Evolutionary conservation across 2,888 invertebrate species (phyloP), one percentile per base, ranked within the genome.

Genomic region (Neria commutata): DNA sequence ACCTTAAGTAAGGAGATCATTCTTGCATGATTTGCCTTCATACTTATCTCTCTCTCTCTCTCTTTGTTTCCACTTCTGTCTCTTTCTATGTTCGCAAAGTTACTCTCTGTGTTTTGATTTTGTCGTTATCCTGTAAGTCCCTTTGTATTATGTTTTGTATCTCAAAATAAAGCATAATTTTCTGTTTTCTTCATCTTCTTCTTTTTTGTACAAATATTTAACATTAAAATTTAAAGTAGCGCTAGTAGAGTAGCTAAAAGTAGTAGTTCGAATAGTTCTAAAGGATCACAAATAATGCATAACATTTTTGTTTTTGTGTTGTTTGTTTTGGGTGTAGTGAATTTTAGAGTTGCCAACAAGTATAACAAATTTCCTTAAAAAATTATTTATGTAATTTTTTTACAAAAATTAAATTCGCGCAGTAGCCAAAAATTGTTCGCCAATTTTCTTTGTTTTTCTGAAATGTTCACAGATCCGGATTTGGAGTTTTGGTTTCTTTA

Each of bases 1-100:
- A 55, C 65, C 61, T 67, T 66, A 66, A 64, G 50, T 62, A 64
- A 68, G 68, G 68, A 70, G 69, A 68, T 70, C 68, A 70, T 61
- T 60, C 47, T 54, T 50, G 29, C 50, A 56, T 54, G 11, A 16
- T 34, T 19, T 50, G 45, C 34, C 53, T 50, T 47, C 34, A 47
- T 5, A 48, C 60, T 53, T 23, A 6, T 34, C 5, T 29, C 19
- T 23, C 19, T 8, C 45, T 14, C 14, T 24, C 14, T 5, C 26
- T n/a, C 25, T 25, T 21, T 25, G 19, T 47, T 47, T 47, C 6
- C 16, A 37, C 19, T 8, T 40, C 2, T 40, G 1, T n/a, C 4
- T 40, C 16, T 40, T 40, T 19, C 40, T 5, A 40, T n/a, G n/a
- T n/a, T n/a, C n/a, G n/a, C n/a, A n/a, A n/a, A n/a, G n/a, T 40